Percentiles rank a stretch among this genome's conserved stretches.
phyloP scores from a whole-genome alignment of 2,113 vertebrate species.

The Oreotrochilus melanogaster region DNA sequence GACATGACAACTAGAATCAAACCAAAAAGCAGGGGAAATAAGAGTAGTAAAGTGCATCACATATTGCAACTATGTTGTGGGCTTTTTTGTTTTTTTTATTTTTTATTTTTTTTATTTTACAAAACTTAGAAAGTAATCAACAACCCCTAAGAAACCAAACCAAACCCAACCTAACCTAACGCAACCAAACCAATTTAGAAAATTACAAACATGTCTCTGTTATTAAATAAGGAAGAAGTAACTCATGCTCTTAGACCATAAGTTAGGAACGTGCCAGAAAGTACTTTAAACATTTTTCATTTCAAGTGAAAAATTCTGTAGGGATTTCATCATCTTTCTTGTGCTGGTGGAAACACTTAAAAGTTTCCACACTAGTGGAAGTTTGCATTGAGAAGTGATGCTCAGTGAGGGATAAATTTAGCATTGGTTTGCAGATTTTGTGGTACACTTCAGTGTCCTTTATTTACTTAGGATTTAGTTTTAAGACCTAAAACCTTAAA shows the following conservation, averaged over 20 bases:
- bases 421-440: neutral
- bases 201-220: accelerated
- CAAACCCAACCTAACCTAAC: neutral
- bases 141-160: neutral
- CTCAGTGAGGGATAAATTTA: accelerated
- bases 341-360: neutral
- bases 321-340: neutral
- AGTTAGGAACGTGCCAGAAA: neutral
- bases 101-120: neutral
- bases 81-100: neutral
- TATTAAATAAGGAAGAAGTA: neutral
- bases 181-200: neutral
- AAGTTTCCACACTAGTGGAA: neutral
- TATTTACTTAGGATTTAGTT: neutral
- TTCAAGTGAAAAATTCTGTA: neutral
- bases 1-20: neutral
- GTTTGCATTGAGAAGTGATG: neutral
- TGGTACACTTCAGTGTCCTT: neutral
- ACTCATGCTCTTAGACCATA: accelerated
- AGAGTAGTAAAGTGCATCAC: neutral
- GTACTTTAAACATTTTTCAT: neutral
- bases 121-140: neutral
- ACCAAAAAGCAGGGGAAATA: neutral
- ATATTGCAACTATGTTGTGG: neutral
- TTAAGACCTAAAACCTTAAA: neutral